Conservation (phyloP, 2,888 invertebrate genomes). For the Epinotia ramella region DNA sequence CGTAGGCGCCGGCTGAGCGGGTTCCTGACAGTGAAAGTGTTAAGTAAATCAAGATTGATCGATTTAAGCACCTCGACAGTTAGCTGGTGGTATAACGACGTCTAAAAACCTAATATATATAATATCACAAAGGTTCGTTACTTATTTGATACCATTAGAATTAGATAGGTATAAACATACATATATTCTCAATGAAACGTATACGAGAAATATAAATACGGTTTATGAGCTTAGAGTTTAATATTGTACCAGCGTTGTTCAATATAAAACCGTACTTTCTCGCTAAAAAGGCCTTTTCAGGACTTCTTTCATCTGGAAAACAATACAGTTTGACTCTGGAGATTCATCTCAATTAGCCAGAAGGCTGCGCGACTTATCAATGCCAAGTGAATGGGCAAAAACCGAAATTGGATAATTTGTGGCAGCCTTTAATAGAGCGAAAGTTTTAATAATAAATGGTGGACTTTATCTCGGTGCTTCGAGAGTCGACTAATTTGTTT, state of each 20-base stretch:
- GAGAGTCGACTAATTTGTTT: neutral
- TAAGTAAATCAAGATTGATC: no score
- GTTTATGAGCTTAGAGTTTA: neutral
- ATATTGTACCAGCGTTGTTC: neutral
- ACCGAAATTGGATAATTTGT: constrained; percentile 43
- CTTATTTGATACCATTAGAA: neutral
- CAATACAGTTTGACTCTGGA: constrained; percentile 52
- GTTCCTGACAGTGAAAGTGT: no score
- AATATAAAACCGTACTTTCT: neutral
- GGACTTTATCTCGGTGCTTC: neutral
- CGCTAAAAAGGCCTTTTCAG: constrained; percentile 28
- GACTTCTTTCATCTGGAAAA: constrained; percentile 45
- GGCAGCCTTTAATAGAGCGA: constrained; percentile 31
- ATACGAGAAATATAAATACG: neutral
- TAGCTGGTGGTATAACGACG: neutral
- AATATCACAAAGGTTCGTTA: neutral
- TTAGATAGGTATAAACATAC: neutral
- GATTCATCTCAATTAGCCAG: constrained; percentile 63
- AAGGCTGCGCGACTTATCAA: constrained; percentile 39
- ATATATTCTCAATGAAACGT: neutral
- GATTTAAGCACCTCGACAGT: no score
- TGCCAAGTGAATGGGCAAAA: constrained; percentile 41
- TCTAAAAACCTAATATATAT: neutral
- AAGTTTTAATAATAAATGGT: constrained; percentile 38
- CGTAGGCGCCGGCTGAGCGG: no score